Evolutionary conservation across 2,888 invertebrate species (phyloP), one percentile per base, ranked within the genome.

Genomic region (Parapristionchus giblindavisi): DNA sequence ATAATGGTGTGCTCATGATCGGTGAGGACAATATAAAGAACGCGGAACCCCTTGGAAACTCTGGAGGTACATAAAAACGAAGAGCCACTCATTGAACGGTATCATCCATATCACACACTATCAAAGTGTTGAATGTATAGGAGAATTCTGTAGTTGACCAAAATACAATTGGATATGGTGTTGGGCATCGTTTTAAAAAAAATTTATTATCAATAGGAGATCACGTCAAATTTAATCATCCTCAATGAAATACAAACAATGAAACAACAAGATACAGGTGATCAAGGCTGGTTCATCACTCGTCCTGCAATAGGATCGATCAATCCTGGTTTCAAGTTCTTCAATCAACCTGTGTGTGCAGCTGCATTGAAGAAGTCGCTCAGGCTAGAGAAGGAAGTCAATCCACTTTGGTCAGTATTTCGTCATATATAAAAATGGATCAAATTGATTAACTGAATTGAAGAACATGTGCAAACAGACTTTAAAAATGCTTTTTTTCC

Each of bases 221-320:
- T n/a, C n/a, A n/a, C n/a, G n/a, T n/a, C n/a, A n/a, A n/a, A n/a
- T n/a, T n/a, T n/a, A n/a, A n/a, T n/a, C n/a, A n/a, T n/a, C n/a
- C n/a, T n/a, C n/a, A n/a, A n/a, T n/a, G n/a, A n/a, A n/a, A n/a
- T n/a, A n/a, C n/a, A n/a, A n/a, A n/a, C n/a, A n/a, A n/a, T n/a
- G n/a, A n/a, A n/a, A 38, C n/a, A 38, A 34, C 14, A 38, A 11
- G 8, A 58, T 70, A 27, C 14, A 76, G 78, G 77, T 3, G 78
- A 79, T 43, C 73, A 78, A 51, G 79, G 79, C 1, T 79, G 79
- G 79, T 79, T 75, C 56, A 75, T 79, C 29, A 34, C 74, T 24
- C 65, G 72, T 21, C 78, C 78, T 0, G 32, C 52, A 8, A 14
- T 36, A 24, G n/a, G 21, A 4, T 4, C 24, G 5, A 51, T 36